Evolutionary conservation across 2,113 vertebrate species (phyloP).

Genomic region (Lipophrys pholis): DNA sequence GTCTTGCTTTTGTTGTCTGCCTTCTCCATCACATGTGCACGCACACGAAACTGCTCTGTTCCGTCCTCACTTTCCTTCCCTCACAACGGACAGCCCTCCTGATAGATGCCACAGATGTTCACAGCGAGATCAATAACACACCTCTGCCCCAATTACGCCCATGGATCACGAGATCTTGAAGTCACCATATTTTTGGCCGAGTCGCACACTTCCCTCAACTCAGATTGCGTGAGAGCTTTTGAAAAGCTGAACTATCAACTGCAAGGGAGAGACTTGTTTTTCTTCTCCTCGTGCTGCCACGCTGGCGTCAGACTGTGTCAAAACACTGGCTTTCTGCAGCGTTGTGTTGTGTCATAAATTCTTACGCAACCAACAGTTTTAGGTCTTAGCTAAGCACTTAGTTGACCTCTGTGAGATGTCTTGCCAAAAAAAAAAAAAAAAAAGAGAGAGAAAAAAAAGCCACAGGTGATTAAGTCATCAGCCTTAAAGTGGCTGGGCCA

Average conservation of each 20-base stretch:
- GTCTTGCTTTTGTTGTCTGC: constrained; percentile 46
- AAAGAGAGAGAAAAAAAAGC: constrained; percentile 19
- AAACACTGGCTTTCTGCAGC: constrained; percentile 36
- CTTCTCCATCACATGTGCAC: constrained; percentile 24
- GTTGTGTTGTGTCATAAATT: constrained; percentile 36
- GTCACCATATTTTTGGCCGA: neutral
- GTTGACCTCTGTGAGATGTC: constrained; percentile 26
- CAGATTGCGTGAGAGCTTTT: constrained; percentile 52
- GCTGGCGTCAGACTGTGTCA: constrained; percentile 65
- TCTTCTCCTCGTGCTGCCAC: constrained; percentile 5
- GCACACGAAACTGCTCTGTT: constrained; percentile 26
- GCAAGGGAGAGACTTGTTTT: constrained; percentile 36
- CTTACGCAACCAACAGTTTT: constrained; percentile 42
- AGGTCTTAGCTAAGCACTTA: constrained; percentile 9
- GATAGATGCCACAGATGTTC: constrained; percentile 72
- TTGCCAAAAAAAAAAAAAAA: neutral
- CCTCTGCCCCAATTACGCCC: neutral
- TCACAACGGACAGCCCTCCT: constrained; percentile 36
- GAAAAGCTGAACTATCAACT: constrained; percentile 56
- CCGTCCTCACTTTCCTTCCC: constrained; percentile 52
- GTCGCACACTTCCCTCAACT: constrained; percentile 56
- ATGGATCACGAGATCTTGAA: constrained; percentile 23
- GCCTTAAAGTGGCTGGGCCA: neutral
- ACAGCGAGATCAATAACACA: constrained; percentile 60
- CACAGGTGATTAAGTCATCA: constrained; percentile 58